Base-by-base conservation (phyloP, 2,113 vertebrate genomes). In the Paramisgurnus dabryanus region DNA sequence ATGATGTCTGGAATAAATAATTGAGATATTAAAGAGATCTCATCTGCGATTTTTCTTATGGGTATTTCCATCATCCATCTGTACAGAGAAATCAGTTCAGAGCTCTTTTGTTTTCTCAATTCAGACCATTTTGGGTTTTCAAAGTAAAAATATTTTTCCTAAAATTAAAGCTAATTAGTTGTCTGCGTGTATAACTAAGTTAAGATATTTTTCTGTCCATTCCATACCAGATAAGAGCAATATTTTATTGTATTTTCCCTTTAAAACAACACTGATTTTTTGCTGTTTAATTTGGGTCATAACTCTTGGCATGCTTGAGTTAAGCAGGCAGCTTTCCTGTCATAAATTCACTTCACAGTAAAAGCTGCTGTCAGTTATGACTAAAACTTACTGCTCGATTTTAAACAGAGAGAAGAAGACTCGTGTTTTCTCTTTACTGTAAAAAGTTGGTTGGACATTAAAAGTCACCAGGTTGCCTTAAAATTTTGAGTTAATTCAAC, bases 301-400 rank as follows among this genome's bases (percentile, higher is more conserved):
- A 58, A 58, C 13, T n/a, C 4, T 70, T 47, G 47, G 50, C 50
- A 70, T n/a, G 82, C 71, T 89, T 88, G 85, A 87, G 87, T 89
- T 89, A 88, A 86, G 60, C n/a, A 50, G 58, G 75, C 64, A 41
- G 63, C 74, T 89, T 88, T 91, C 81, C 82, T 87, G 83, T 85
- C 83, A 81, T 86, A 87, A 88, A 89, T 86, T 64, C 78, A 79
- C 78, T 79, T 83, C 67, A 88, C 87, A 88, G 84, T 88, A 85
- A 78, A 76, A 82, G 81, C 82, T 77, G 80, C 84, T 89, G 85
- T 90, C 71, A 85, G 85, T 91, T 78, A 86, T 69, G 71, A 39
- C 85, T 73, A 86, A 85, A 84, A 34, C 27, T 34, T 34, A 34
- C 27, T 34, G 27, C 3, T 34, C 27, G 27, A 34, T 34, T 3